Percentiles rank a stretch among this genome's conserved stretches.
These are phyloP conservation scores for Pogonus chalceus DNA, from an alignment of 1,140 invertebrate species.

Conservation along the genomic window DNA sequence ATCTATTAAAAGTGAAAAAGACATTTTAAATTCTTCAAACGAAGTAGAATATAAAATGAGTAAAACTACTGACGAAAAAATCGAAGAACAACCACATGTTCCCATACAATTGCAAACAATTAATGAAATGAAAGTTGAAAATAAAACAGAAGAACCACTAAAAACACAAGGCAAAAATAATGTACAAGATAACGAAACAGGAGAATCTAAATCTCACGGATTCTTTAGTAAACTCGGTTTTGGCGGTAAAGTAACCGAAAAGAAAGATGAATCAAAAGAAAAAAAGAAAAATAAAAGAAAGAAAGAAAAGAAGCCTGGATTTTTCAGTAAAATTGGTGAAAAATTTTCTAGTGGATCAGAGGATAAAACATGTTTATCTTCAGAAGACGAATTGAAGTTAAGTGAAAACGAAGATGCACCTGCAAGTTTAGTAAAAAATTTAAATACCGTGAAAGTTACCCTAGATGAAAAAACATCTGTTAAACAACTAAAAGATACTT, in stretches of 20 bases:
- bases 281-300: slow-evolving; percentile 18
- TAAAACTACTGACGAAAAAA: neutral
- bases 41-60: slow-evolving; percentile 3
- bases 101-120: no score
- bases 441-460: neutral
- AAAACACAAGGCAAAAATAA: slow-evolving; percentile 8
- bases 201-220: slow-evolving; percentile 9
- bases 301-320: slow-evolving; percentile 7
- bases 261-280: slow-evolving; percentile 13
- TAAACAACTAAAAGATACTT: neutral
- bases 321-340: slow-evolving; percentile 13
- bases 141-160: no score
- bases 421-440: neutral
- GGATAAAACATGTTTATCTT: neutral
- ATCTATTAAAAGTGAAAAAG: slow-evolving; percentile 8
- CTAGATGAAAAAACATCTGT: neutral
- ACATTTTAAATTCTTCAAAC: slow-evolving; percentile 5
- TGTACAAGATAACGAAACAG: slow-evolving; percentile 7
- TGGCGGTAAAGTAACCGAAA: slow-evolving; percentile 8
- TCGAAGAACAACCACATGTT: neutral
- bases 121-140: no score
- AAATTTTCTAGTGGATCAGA: slow-evolving; percentile 1
- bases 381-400: neutral
- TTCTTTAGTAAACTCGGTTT: slow-evolving; percentile 17
- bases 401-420: neutral